Evolutionary conservation across 2,113 vertebrate species (phyloP), one percentile per base, ranked within the genome.

Genomic region (Nothocercus julius): DNA sequence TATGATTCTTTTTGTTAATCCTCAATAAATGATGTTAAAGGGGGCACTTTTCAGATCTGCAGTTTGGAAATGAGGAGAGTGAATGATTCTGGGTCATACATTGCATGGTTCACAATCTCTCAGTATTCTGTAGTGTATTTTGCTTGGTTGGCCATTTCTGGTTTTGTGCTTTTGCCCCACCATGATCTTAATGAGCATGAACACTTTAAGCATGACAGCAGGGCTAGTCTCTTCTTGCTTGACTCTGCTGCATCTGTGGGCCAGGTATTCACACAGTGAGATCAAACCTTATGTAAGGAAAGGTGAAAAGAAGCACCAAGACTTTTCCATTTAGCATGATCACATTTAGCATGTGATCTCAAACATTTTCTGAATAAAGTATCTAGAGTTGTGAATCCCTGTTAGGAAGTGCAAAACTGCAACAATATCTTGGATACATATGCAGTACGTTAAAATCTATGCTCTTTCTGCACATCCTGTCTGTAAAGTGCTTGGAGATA

Each of bases 51-150:
- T 93, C 95, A 94, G 81, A 67, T 93, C 92, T 95, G 74, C 58
- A 54, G 34, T 24, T 51, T 76, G 56, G 88, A 93, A 96, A 89
- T 89, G 89, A 97, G 94, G 93, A 77, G 85, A 68, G 59, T 88
- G 87, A 91, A 72, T 82, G 76, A 69, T 64, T 79, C 87, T 51
- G 62, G 44, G 82, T 95, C 88, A 90, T 87, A 56, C 66, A 86
- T 92, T 64, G 82, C 87, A 85, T 91, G 92, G 36, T 74, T 96
- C 47, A 44, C 34, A 54, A 22, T 36, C 38, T 82, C 76, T 67
- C 84, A 34, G 17, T 59, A 58, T 51, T 82, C 38, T 74, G 2
- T 47, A 54, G 34, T 16, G 42, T 10, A 30, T 72, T 94, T 88
- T 85, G 4, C 72, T 82, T 62, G 54, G 49, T 67, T 63, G 32